Base-by-base conservation (phyloP, 2,113 vertebrate genomes). In the Cisticola juncidis region DNA sequence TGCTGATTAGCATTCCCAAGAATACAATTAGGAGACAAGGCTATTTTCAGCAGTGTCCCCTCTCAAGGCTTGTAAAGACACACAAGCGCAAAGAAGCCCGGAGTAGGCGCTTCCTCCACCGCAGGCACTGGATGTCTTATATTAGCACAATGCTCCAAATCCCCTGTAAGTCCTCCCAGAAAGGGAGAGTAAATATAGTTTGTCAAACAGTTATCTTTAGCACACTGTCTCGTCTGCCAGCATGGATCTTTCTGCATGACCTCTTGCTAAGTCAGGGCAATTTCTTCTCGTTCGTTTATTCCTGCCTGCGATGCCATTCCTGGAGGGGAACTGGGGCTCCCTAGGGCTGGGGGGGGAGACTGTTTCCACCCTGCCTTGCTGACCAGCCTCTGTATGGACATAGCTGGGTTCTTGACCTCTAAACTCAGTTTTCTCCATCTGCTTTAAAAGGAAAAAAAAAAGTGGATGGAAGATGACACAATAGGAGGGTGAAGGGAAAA, bases 161-260 rank as follows among this genome's bases (percentile, higher is more conserved):
- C 95, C 94, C 92, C 80, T 94, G n/a, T 96, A 97, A 97, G 94
- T 96, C 96, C 93, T 97, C 92, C 86, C 92, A 94, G 94, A 97
- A 97, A 97, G 90, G 69, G 90, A 96, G 92, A 96, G 86, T 96
- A 97, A 96, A 97, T 97, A 96, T 96, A 97, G 95, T 93, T 95
- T 86, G 72, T 95, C 95, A 93, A 95, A 94, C 60, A 90, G 95
- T 94, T 97, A 96, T 97, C 95, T 96, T 96, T 96, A 96, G 96
- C 95, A 95, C 90, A 86, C 78, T 91, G 95, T 90, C 95, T 97
- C 12, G 61, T 74, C 96, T 96, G 93, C 92, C 88, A 96, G 80
- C 90, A 88, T 61, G 73, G 86, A 96, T 95, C 95, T 92, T 96
- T 96, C 92, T 94, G 90, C 88, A 76, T 94, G 95, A 96, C 95